Base-by-base conservation (phyloP, 2,113 vertebrate genomes). In the Istiophorus platypterus region DNA sequence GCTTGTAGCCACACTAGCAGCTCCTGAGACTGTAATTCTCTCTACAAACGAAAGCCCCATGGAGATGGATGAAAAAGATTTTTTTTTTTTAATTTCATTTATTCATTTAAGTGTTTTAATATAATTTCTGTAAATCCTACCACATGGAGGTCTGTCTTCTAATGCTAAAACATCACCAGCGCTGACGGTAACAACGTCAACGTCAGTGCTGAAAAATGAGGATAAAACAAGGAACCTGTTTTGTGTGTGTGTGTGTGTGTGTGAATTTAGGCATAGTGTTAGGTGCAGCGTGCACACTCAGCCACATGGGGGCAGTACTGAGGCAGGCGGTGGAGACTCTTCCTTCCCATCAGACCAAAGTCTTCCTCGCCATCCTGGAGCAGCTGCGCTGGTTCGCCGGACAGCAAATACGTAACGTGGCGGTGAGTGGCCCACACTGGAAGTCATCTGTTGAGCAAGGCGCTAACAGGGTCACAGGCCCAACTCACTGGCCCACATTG, bases 301-400 rank as follows among this genome's bases (percentile, higher is more conserved):
- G 90, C 74, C 88, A 70, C 1, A 78, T 99, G 82, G 96, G 95
- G 74, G 93, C 93, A 7, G 95, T 95, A 52, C 92, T 99, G 83
- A 89, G 29, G 4, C 70, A 93, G 58, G 95, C 73, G 0, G 90
- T 97, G 58, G 71, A 84, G 11, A 78, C 94, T 7, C 93, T 96
- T 68, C 96, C 96, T 57, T 49, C 85, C 5, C 62, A 96, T 72
- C 95, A 95, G 90, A 97, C 96, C 0, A 93, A 97, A 63, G 90
- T 98, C 80, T 97, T 99, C 89, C 86, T 85, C 56, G 97, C 96
- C 0, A 82, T 98, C 1, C 90, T 98, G 83, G 97, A 99, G 64
- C 98, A 99, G 89, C 91, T 99, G 77, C 95, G 95, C 1, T 99
- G 97, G 97, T 99, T 99, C 57, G 97, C 96, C 0, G 98, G 98